These are phyloP conservation scores for Drosophila subpulchrella DNA, from an alignment of 1,140 invertebrate species.

Conservation along the genomic window DNA sequence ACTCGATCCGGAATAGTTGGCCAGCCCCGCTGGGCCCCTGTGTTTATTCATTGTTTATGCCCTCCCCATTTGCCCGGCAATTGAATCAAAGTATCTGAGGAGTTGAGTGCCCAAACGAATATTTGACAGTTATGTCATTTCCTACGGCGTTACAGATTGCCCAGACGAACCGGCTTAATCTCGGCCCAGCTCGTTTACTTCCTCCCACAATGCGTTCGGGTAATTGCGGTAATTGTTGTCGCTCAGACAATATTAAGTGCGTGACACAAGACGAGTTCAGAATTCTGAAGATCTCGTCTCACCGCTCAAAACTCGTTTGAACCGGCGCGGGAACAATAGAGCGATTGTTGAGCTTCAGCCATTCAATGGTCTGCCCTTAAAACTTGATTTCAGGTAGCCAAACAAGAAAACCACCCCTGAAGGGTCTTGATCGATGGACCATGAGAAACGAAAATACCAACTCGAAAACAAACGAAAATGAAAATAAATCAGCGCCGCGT, in stretches of 20 bases:
- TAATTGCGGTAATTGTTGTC: conserved; percentile 69
- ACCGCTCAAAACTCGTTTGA: conserved; percentile 53
- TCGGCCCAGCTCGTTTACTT: conserved; percentile 65
- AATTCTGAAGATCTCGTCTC: conserved; percentile 32
- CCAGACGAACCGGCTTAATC: conserved; percentile 48
- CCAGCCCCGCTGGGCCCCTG: conserved; percentile 5
- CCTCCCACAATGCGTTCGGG: conserved; percentile 62
- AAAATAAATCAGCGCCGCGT: conserved; percentile 40
- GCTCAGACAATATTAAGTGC: conserved; percentile 57
- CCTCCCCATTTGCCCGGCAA: conserved; percentile 1
- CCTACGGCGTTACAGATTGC: conserved; percentile 28
- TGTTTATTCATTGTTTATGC: conserved; percentile 16
- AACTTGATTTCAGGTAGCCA: conserved; percentile 21
- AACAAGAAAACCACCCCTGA: conserved; percentile 1
- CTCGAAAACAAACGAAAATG: conserved; percentile 38
- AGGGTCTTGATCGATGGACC: conserved; percentile 26
- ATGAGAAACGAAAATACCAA: conserved; percentile 2
- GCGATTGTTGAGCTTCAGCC: conserved; percentile 23
- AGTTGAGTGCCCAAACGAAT: conserved; percentile 11
- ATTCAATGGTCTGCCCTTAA: neutral
- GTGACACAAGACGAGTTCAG: conserved; percentile 40
- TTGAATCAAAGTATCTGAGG: conserved; percentile 22
- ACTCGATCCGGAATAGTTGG: conserved; percentile 3
- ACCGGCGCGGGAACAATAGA: conserved; percentile 36
- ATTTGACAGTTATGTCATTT: conserved; percentile 66